Base-by-base conservation (phyloP, 1,140 invertebrate genomes). In the Drosophila kepulauana region DNA sequence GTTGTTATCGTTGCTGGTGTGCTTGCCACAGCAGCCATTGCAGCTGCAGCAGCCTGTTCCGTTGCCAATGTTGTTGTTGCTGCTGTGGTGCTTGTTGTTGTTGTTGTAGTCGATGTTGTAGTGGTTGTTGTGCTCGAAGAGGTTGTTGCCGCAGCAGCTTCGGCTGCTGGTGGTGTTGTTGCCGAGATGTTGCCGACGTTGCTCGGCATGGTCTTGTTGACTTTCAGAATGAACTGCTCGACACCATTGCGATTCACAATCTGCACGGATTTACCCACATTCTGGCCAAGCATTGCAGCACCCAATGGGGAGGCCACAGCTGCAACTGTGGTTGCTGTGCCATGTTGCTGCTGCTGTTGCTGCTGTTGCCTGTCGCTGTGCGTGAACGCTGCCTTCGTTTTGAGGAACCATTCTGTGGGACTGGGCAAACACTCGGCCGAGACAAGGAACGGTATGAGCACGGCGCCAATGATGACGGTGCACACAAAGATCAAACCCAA, bases 401-500 rank as follows among this genome's bases (percentile, higher is more conserved):
- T 93, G 0, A 93, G 91, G 57, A 92, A 92, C 91, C 91, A 92
- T 74, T 91, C 91, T 13, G 82, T 82, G 48, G 91, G 91, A 77
- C 82, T 92, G 28, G 91, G 88, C 48, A 92, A 57, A 65, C 90
- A 92, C 25, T 92, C 91, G 46, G 88, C 82, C 7, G 91, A 92
- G 0, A 92, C 90, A 45, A 92, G 28, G 30, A 92, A 92, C 11
- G 91, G 91, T 78, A 92, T 82, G 0, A 92, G 63, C 4, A 92
- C 81, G 3, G 91, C 91, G 1, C 91, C 91, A 58, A 92, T 77
- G 46, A 92, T 92, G 2, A 92, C 91, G 11, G 91, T 92, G 51
- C 91, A 92, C 0, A 92, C 88, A 43, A 92, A 92, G 20, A 92
- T 82, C 4, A 92, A 41, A 7, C 91, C 91, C 38, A 92, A 51